Base-by-base conservation (phyloP, 1,140 invertebrate genomes). In the Bombus sibiricus region DNA sequence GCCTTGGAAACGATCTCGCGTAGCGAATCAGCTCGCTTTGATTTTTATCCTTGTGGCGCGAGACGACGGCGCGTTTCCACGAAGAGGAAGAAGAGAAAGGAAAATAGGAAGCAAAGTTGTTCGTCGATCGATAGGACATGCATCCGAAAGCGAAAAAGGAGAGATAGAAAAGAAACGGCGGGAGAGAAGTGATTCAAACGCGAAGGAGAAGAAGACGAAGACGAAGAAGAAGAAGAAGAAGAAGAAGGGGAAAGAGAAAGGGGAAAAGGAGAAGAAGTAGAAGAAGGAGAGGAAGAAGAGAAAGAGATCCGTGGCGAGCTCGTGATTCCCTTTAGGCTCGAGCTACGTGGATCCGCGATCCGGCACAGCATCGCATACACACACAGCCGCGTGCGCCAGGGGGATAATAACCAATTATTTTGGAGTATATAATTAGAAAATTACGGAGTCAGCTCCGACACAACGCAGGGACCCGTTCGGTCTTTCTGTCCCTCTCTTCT, bases 361-460 rank as follows among this genome's bases (percentile, higher is more conserved):
- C 89, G 72, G 83, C 75, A 77, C 89, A 88, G 90, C 93, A 93
- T 93, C 92, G 22, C 90, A 86, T 84, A 82, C 80, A 83, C 89
- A 86, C 66, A 73, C 43, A 64, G 59, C 62, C 72, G 85, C 71
- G 69, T 64, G 74, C 75, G 75, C 75, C 75, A 86, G 72, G 92
- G 84, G 92, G 91, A 94, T 95, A 95, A 95, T 95, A 94, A 94
- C 93, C 94, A 94, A 95, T 94, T 95, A 95, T 95, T 95, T 95
- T 95, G 92, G 93, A 95, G 93, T 93, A 93, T 94, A 95, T 95
- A 94, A 95, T 95, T 94, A 95, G 93, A 95, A 95, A 94, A 95
- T 95, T 95, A 94, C 93, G 87, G 93, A 94, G 92, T 92, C 90
- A 92, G 92, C 87, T 76, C 90, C 92, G 91, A 92, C 92, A 92